phyloP scores from a whole-genome alignment of 2,888 invertebrate genomes.

The Tetrapedia diversipes region DNA sequence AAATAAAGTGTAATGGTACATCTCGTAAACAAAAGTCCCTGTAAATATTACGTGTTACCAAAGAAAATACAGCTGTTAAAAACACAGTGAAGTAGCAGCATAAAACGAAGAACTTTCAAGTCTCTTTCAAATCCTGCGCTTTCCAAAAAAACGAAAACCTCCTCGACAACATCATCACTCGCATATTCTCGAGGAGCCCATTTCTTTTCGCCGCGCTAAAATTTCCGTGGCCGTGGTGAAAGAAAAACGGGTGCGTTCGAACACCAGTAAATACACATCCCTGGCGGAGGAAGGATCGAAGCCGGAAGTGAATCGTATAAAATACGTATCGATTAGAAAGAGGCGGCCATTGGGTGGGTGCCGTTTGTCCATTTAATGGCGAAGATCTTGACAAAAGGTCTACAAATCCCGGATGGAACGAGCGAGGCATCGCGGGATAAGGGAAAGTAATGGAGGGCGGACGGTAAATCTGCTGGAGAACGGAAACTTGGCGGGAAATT shows the following conservation, averaged over 20 bases:
- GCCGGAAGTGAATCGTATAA: constrained; percentile 18
- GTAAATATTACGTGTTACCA: too few relatives aligned
- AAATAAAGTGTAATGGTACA: too few relatives aligned
- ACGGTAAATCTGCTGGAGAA: constrained; percentile 34
- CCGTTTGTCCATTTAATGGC: constrained; percentile 48
- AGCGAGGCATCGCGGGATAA: constrained; percentile 27
- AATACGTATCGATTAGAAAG: constrained; percentile 37
- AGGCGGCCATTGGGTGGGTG: neutral
- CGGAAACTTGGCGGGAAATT: constrained; percentile 30
- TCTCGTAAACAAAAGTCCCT: too few relatives aligned
- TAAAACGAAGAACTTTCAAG: too few relatives aligned
- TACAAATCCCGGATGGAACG: constrained; percentile 42
- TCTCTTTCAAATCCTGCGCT: too few relatives aligned
- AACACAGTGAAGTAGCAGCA: too few relatives aligned
- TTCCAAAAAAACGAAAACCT: too few relatives aligned
- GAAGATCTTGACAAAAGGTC: constrained; percentile 51
- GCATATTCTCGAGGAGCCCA: too few relatives aligned
- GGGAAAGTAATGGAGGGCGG: constrained; percentile 32
- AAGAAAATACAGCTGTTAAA: too few relatives aligned
- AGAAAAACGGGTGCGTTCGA: neutral
- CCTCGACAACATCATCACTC: too few relatives aligned
- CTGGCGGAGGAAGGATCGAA: neutral
- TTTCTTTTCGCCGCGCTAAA: too few relatives aligned
- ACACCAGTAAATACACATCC: constrained; percentile 20
- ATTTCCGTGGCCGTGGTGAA: too few relatives aligned